Percentiles rank a stretch among this genome's conserved stretches.
Evolutionary conservation across 2,113 vertebrate genomes (phyloP).

Genomic region (Daphoenositta chrysoptera): DNA sequence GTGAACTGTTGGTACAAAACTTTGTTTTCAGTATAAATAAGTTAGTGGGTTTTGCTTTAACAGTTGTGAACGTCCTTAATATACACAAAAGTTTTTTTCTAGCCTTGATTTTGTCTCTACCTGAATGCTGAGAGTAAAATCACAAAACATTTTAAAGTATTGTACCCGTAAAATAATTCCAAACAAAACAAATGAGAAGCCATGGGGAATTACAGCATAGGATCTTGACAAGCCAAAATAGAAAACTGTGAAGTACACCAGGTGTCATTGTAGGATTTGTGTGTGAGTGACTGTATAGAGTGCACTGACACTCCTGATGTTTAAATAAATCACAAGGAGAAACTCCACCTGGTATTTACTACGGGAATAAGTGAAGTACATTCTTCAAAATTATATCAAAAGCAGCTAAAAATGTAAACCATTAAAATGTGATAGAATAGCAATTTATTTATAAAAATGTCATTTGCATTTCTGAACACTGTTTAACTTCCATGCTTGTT

Average conservation of each 20-base stretch:
- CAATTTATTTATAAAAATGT: neutral
- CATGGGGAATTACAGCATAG: neutral
- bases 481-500: constrained; percentile 1
- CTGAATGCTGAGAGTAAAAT: neutral
- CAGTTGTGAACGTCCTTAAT: neutral
- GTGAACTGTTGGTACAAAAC: neutral
- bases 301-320: neutral
- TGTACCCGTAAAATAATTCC: neutral
- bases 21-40: neutral
- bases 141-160: neutral
- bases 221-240: neutral
- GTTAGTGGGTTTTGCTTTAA: neutral
- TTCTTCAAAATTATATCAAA: neutral
- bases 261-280: neutral
- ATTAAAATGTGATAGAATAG: neutral
- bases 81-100: neutral
- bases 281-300: neutral
- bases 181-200: neutral
- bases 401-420: neutral
- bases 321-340: neutral
- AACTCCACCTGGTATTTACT: neutral
- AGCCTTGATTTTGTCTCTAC: neutral
- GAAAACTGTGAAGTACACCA: neutral
- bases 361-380: neutral
- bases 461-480: neutral